Base-by-base conservation (phyloP, 2,113 vertebrate species). In the Pelobates fuscus region DNA sequence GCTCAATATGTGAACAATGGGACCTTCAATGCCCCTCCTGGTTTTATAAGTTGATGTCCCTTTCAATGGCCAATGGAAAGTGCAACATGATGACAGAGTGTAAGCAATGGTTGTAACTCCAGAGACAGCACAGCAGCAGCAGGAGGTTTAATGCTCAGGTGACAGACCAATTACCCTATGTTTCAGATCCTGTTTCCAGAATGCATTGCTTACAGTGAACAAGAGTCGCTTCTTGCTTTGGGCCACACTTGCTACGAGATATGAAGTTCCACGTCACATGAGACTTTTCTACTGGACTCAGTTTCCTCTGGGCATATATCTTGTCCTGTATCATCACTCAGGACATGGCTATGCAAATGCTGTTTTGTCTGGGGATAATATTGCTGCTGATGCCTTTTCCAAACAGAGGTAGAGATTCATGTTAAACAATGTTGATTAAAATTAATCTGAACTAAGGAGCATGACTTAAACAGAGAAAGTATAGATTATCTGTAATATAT, bases 81-180 rank as follows among this genome's bases (percentile, higher is more conserved):
- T 67, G 78, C 66, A 76, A 77, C 44, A 6, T 55, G 72, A 77
- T 61, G 12, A 52, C 69, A 46, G 59, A 67, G 24, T 58, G 78
- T 72, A 77, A 64, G 41, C 68, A 77, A 64, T 69, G 74, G 64
- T 73, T 57, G n/a, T 62, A 68, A 58, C 23, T 27, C 46, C 70
- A 69, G 78, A 54, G 65, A 59, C 68, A 54, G 46, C 26, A 37
- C 41, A 67, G 64, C 57, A 62, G 32, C 59, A 49, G 74, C 46
- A 46, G 43, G 18, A 43, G 44, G 37, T 61, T 58, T 68, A 64
- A 68, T 77, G 32, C 65, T 77, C 71, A 18, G 24, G 30, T 75
- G 60, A 73, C 41, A 29, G 70, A n/a, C n/a, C 24, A 24, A 61
- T 75, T 23, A 57, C 58, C 64, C 61, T 29, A 29, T 18, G 8